Base-by-base conservation (phyloP, 2,888 invertebrate genomes). In the Mystacides longicornis region DNA sequence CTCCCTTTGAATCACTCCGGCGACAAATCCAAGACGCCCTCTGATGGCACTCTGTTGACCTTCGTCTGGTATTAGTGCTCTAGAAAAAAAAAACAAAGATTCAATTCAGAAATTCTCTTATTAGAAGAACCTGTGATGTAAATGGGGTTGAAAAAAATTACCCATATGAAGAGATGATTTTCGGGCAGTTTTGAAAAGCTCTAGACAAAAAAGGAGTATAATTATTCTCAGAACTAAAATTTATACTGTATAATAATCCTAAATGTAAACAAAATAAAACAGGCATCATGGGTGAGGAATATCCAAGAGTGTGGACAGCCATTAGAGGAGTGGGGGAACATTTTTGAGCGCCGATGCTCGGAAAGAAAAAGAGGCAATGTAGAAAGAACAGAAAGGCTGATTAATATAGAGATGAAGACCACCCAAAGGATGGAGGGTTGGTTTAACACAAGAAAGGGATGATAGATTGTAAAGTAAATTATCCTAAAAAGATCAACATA, bases 1-100 rank as follows among this genome's bases (percentile, higher is more conserved):
- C 71, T 94, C 93, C 42, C 93, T 79, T 64, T 87, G 85, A 58
- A 95, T 90, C 23, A 94, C 93, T n/a, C 94, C 95, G 27, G 93
- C 92, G 14, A 94, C 90, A 74, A 95, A 95, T 62, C 92, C 78
- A 3, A 79, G 71, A 0, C 78, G 74, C 1, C 82, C 82, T 47
- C 81, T 74, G 27, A 72, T 68, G 0, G 70, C 61, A 1, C 70
- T 66, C 0, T 71, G 74, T 20, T 77, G 77, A 2, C 71, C 75
- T 66, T 78, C 77, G 62, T 78, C 77, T 0, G 76, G 68, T 61
- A 77, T 76, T 58, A 77, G 62, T 1, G 77, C 74, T 63, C 77
- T 77, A 18, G n/a, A 55, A 52, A 22, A 4, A 48, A 23, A 7
- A 11, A 43, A 43, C 16, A 16, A 16, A 5, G n/a, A n/a, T n/a